Evolutionary conservation across 30 jellyfish, hydroid and myxozoan species (phyloP).

Genomic region (Chironex yamaguchii): DNA sequence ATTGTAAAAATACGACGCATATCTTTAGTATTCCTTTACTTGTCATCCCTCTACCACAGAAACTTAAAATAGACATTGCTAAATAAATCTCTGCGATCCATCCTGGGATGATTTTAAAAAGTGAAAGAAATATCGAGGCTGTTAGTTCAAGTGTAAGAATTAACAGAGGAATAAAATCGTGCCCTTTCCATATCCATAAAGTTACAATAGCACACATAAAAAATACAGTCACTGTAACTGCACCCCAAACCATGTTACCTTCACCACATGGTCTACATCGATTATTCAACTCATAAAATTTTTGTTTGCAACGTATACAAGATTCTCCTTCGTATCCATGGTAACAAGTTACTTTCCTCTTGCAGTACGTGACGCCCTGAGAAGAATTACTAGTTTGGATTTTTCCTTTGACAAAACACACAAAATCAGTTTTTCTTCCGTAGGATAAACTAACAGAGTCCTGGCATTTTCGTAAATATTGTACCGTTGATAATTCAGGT

Average conservation of each 20-base stretch:
- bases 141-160: not conserved
- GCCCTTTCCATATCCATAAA: not conserved
- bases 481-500: not conserved
- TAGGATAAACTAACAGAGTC: slow-evolving; percentile 61
- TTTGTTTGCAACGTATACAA: slow-evolving; percentile 59
- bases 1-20: slow-evolving; percentile 59
- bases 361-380: not conserved
- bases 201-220: slow-evolving; percentile 10
- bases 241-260: not conserved
- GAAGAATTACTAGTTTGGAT: not conserved
- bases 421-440: slow-evolving; percentile 29
- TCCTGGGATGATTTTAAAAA: not conserved
- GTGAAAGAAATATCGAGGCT: not conserved
- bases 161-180: not conserved
- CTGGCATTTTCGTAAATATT: slow-evolving; percentile 32
- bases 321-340: slow-evolving; percentile 47
- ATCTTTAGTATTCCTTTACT: slow-evolving; percentile 68
- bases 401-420: slow-evolving; percentile 4
- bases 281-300: slow-evolving; percentile 18
- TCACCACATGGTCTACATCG: slow-evolving; percentile 52
- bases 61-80: not conserved
- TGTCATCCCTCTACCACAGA: not conserved
- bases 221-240: not conserved
- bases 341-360: not conserved
- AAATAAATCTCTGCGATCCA: not conserved